Conservation (phyloP, 2,888 invertebrate genomes). For the Hipparchia sbordonii region DNA sequence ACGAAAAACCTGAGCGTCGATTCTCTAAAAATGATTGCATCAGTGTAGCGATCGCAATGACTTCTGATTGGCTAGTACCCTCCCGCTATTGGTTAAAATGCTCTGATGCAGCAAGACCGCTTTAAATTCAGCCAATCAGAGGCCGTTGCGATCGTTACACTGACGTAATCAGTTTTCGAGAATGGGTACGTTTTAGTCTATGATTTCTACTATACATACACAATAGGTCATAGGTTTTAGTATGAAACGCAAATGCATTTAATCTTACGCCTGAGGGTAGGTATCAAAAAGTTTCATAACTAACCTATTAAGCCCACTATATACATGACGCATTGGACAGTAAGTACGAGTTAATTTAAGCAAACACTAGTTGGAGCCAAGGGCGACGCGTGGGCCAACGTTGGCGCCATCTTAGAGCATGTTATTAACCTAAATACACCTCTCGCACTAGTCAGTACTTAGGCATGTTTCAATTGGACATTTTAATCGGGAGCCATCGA, state of each 20-base stretch:
- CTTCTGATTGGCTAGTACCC: too few relatives aligned
- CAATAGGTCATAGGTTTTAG: too few relatives aligned
- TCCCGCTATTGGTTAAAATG: too few relatives aligned
- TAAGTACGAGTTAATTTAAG: constrained; percentile 28
- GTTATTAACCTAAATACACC: constrained; percentile 34
- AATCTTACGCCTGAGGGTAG: constrained; percentile 2
- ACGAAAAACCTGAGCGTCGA: too few relatives aligned
- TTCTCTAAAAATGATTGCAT: too few relatives aligned
- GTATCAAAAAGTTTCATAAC: constrained; percentile 14
- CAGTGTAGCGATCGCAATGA: too few relatives aligned
- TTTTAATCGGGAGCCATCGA: constrained; percentile 16
- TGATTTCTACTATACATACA: too few relatives aligned
- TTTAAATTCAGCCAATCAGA: too few relatives aligned
- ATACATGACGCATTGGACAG: constrained; percentile 9
- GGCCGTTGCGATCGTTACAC: too few relatives aligned
- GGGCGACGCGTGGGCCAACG: constrained; percentile 58
- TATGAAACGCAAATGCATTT: neutral
- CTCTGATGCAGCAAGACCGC: too few relatives aligned
- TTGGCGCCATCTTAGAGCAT: constrained; percentile 52
- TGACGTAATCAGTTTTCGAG: too few relatives aligned
- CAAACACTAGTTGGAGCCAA: constrained; percentile 45
- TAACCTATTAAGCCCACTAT: neutral
- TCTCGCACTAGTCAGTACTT: neutral
- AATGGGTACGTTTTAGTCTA: too few relatives aligned
- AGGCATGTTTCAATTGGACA: constrained; percentile 14